Evolutionary conservation across 2,113 vertebrate genomes (phyloP).

Genomic region (Seriola rivoliana): DNA sequence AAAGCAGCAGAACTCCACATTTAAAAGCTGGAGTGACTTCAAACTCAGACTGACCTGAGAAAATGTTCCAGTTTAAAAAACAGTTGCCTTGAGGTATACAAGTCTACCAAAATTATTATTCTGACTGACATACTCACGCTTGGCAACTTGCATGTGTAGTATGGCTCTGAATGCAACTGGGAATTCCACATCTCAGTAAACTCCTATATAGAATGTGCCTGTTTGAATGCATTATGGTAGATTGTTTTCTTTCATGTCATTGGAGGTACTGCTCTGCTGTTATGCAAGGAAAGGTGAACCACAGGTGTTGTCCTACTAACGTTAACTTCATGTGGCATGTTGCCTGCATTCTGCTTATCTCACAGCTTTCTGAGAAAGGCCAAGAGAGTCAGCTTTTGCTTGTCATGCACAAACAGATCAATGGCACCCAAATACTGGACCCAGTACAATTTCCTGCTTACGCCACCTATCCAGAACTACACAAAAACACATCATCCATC

Average conservation of each 20-base stretch:
- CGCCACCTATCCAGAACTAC: background rate
- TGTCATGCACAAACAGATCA: background rate
- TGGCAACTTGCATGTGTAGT: constrained; percentile 5
- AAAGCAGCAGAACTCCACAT: too few species aligned
- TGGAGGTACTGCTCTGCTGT: background rate
- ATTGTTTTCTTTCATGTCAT: constrained; percentile 5
- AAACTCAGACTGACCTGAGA: background rate
- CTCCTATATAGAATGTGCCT: background rate
- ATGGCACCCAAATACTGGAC: background rate
- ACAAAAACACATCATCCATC: background rate
- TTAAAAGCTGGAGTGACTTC: background rate
- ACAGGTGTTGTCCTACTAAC: constrained; percentile 22
- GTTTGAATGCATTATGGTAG: constrained; percentile 13
- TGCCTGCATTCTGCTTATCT: constrained; percentile 10
- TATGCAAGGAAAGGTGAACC: constrained; percentile 30
- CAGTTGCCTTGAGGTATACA: constrained; percentile 10
- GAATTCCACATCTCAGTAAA: background rate
- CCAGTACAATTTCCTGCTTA: background rate
- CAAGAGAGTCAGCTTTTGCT: background rate
- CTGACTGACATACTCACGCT: constrained; percentile 24
- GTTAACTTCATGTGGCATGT: constrained; percentile 32
- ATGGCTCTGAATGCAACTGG: background rate
- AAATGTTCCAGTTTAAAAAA: background rate
- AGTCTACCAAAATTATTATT: constrained; percentile 29
- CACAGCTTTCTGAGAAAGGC: constrained; percentile 29